Evolutionary conservation across 2,888 invertebrate genomes (phyloP).

Genomic region (Eristalinus sepulchralis): DNA sequence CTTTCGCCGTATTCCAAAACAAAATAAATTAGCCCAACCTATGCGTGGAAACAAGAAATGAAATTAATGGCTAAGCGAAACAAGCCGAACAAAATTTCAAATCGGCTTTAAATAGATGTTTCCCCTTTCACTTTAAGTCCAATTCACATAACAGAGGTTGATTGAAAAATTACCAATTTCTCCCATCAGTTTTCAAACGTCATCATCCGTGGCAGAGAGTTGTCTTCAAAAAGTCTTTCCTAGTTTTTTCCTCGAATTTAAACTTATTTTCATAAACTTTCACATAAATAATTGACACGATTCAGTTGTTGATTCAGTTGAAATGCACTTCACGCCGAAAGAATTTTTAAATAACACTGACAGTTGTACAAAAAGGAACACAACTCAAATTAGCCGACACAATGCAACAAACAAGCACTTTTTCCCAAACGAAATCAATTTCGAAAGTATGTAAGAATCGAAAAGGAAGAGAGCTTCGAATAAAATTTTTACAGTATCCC

Average conservation of each 20-base stretch:
- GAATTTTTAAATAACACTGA: background rate
- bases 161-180: background rate
- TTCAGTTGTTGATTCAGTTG: background rate
- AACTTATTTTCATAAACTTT: conserved; percentile 7
- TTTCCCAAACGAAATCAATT: background rate
- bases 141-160: background rate
- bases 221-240: background rate
- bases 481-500: background rate
- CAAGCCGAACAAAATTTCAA: background rate
- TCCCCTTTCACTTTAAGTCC: background rate
- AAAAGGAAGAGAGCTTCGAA: background rate
- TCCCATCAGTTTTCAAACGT: background rate
- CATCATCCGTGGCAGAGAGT: background rate
- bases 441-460: background rate
- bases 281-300: conserved; percentile 29
- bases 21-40: no score
- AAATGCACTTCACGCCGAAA: background rate
- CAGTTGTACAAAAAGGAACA: background rate
- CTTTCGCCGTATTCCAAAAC: background rate
- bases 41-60: no score
- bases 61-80: no score
- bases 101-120: background rate
- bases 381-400: background rate
- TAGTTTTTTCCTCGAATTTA: background rate
- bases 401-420: background rate